Base-by-base conservation (phyloP, 1,140 invertebrate species). In the Bombus superbus region DNA sequence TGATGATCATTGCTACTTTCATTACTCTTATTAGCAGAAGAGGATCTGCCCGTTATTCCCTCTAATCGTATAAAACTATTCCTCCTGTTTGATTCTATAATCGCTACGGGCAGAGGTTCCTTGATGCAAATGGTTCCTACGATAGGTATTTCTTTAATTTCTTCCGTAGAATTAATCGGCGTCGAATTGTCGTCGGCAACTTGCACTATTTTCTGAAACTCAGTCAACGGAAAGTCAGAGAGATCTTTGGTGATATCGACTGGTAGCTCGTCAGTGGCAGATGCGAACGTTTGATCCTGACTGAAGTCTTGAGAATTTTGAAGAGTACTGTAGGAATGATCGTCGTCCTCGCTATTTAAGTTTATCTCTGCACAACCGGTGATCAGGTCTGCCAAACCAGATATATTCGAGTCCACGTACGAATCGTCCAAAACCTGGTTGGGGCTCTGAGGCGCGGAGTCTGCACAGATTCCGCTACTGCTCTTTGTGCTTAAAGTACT, bases 381-480 rank as follows among this genome's bases (percentile, higher is more conserved):
- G 38, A 94, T 93, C 22, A 94, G 57, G 32, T 94, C 93, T 15
- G 92, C 92, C 2, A 94, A 68, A 1, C 92, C 94, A 11, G 92
- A 86, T 73, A 94, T 92, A 13, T 92, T 87, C 11, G 71, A 18
- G 66, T 92, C 91, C 0, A 80, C 44, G 47, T 94, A 94, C 0
- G 94, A 94, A 13, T 13, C 81, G 40, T 90, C 83, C 53, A 44
- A 64, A 11, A 28, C 6, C 9, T 77, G 38, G 9, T 82, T 78
- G 11, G 90, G 89, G 47, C 59, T 89, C 1, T 79, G 82, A 3
- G 83, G 57, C 25, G n/a, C 13, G 3, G 87, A 90, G 35, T 93
- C 92, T 0, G 87, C 66, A 76, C 92, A 92, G 68, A 92, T 92
- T 42, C 91, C 91, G 44, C 86, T 93, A 74, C 91, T 92, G 76